Base-by-base conservation (phyloP, 1,140 invertebrate genomes). In the Drosophila subpulchrella region DNA sequence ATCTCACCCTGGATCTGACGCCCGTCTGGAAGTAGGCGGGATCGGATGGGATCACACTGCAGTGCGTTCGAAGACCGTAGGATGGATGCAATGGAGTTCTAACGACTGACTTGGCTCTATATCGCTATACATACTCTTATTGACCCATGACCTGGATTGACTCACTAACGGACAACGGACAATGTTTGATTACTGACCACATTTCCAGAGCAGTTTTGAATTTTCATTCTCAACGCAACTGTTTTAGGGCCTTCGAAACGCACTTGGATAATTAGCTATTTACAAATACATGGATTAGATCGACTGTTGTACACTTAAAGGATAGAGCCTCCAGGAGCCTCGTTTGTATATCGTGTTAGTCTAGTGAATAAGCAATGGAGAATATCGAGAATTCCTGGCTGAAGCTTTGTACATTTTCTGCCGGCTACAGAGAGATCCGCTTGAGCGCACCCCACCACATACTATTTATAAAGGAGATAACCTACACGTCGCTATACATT, bases 1-100 rank as follows among this genome's bases (percentile, higher is more conserved):
- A 96, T 93, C 94, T 97, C 73, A 97, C 96, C 30, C 94, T 97
- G 13, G 96, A 97, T 93, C 93, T 97, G 50, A 96, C 96, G 74
- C 96, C 96, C 48, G 96, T 96, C 51, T 97, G 97, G 93, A 95
- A 94, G 91, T 86, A 76, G 41, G 47, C 71, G 8, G 5, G 38
- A 44, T 34, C 30, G 15, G 10, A 47, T 30, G 13, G 58, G 41
- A 11, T 20, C 27, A 51, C 47, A n/a, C 5, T 24, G 20, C 36
- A 58, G 30, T 20, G 68, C 50, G 51, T 68, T 70, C 36, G 41
- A 47, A 68, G 63, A 13, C 66, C 44, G 39, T 71, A 41, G 32
- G 30, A 36, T 17, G 38, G 24, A 57, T 6, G 13, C 24, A 27
- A 32, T 10, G 38, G 39, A 42, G 20, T 38, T 70, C 24, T 55